phyloP scores from a whole-genome alignment of 1,140 invertebrate genomes.

The Drosophila pectinifera region DNA sequence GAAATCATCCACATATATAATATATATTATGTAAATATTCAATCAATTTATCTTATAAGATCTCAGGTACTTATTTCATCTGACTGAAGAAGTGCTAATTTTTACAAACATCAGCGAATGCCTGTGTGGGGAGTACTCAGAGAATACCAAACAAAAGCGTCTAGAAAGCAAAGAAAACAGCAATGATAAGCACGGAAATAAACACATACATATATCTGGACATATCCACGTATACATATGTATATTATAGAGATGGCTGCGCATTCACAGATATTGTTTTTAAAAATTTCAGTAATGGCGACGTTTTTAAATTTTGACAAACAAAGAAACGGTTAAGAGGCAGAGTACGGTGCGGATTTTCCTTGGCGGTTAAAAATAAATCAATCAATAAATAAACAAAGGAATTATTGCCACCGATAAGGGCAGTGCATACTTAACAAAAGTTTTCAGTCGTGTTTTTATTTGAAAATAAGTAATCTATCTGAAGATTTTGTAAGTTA shows the following conservation, averaged over 20 bases:
- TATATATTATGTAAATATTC: slow-evolving; percentile 1
- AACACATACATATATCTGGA: slow-evolving; percentile 3
- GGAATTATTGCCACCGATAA: slow-evolving; percentile 46
- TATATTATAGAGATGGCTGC: slow-evolving; percentile 9
- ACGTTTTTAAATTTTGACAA: slow-evolving; percentile 46
- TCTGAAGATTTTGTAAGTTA: slow-evolving; percentile 1
- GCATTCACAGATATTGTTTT: slow-evolving; percentile 44
- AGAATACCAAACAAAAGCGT: slow-evolving; percentile 31
- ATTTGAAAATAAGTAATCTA: slow-evolving; percentile 8
- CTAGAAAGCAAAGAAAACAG: slow-evolving; percentile 32
- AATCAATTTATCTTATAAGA: slow-evolving; percentile 16
- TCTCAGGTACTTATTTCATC: background rate
- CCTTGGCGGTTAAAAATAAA: slow-evolving; percentile 50
- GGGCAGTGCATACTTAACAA: slow-evolving; percentile 6
- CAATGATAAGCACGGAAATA: slow-evolving; percentile 54
- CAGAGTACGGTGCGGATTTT: slow-evolving; percentile 21
- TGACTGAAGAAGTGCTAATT: slow-evolving; percentile 51
- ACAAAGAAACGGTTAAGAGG: slow-evolving; percentile 64
- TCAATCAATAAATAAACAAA: slow-evolving; percentile 64
- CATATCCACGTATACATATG: slow-evolving; percentile 5
- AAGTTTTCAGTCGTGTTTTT: slow-evolving; percentile 9
- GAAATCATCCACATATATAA: too few species aligned
- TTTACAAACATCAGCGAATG: slow-evolving; percentile 29
- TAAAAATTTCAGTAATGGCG: slow-evolving; percentile 54
- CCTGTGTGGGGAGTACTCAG: slow-evolving; percentile 2